Base-by-base conservation (phyloP, 2,113 vertebrate genomes). In the Hiodon alosoides region DNA sequence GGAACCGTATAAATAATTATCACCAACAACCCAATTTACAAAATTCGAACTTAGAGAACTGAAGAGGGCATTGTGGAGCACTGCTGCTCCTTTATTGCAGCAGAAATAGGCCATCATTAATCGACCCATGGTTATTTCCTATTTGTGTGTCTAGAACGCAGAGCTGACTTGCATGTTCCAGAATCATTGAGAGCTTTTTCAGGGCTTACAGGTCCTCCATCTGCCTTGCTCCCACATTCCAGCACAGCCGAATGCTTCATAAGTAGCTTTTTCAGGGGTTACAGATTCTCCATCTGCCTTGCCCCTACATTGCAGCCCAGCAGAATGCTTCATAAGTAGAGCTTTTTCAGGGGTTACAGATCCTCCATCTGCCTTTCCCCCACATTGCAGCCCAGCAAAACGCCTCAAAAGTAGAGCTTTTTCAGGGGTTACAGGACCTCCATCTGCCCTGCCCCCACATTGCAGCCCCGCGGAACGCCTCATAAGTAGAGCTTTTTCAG, bases 291-390 rank as follows among this genome's bases (percentile, higher is more conserved):
- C 16, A 48, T 74, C 3, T 76, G 78, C 59, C 78, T 73, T 75
- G 73, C 76, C 83, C 61, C 79, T 79, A 17, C n/a, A n/a, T n/a
- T n/a, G n/a, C n/a, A n/a, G n/a, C 83, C 84, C 79, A 83, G 80
- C 82, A 76, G 74, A 84, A 92, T 81, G 87, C 79, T 86, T 79
- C 87, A 81, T 87, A 90, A 89, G 86, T 84, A 76, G 74, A 84
- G 91, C 81, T 86, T 79, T 86, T 79, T 83, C 46, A 73, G 71
- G 16, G 13, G 3, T 14, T n/a, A n/a, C n/a, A n/a, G n/a, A n/a
- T n/a, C n/a, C n/a, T 5, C 48, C 47, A 48, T 68, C 4, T 76
- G 77, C 68, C 78, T 74, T 74, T 72, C 74, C 83, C 65, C 79
- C 79, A 46, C 80, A 86, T 76, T 77, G 80, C 81, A 88, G 88